Evolutionary conservation across 2,888 invertebrate genomes (phyloP).

Genomic region (Drosophila kanekoi): DNA sequence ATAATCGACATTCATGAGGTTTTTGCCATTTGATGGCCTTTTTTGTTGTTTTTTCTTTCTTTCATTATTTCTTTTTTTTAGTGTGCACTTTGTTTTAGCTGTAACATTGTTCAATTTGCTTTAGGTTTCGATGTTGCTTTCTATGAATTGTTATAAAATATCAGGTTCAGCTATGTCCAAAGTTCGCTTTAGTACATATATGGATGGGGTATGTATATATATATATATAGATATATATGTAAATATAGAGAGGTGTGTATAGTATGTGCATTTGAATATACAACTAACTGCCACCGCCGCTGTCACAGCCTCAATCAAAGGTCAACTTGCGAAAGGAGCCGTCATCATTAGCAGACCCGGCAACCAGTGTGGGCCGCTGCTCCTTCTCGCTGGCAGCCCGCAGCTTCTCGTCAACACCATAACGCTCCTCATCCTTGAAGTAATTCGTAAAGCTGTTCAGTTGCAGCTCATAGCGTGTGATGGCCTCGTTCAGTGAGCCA

Average conservation of each 20-base stretch:
- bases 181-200: constrained; percentile 46
- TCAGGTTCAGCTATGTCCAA: constrained; percentile 77
- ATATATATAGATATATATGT: constrained; percentile 31
- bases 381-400: constrained; percentile 59
- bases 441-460: constrained; percentile 66
- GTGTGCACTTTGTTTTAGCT: constrained; percentile 39
- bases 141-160: constrained; percentile 70
- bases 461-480: constrained; percentile 64
- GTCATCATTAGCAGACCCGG: constrained; percentile 43
- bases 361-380: constrained; percentile 28
- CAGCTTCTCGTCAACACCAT: constrained; percentile 72
- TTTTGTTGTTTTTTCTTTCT: constrained; percentile 26
- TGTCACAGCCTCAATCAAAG: constrained; percentile 69
- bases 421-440: constrained; percentile 79
- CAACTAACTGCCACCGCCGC: constrained; percentile 45
- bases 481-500: constrained; percentile 84
- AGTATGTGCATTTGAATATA: constrained; percentile 69
- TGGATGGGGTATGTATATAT: constrained; percentile 28
- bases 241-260: constrained; percentile 38
- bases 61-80: constrained; percentile 17
- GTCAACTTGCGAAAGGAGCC: constrained; percentile 79
- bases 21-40: constrained; percentile 70
- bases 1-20: constrained; percentile 71
- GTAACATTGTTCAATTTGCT: constrained; percentile 72
- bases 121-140: constrained; percentile 64